Evolutionary conservation across 1,140 invertebrate genomes (phyloP).

Genomic region (Drosophila punjabiensis): DNA sequence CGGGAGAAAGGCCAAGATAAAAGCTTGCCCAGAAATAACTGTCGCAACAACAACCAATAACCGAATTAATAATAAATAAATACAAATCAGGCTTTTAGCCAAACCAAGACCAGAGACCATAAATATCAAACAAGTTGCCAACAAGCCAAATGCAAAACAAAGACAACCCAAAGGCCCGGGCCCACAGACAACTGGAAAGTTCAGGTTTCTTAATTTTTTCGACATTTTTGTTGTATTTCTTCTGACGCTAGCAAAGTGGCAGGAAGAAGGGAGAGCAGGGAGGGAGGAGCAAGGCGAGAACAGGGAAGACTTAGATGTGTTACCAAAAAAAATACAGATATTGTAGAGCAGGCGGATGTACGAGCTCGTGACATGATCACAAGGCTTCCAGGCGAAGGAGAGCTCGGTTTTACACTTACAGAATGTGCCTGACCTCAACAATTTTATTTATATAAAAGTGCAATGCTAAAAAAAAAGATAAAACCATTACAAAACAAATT

Average conservation of each 20-base stretch:
- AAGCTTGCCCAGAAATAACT: constrained; percentile 35
- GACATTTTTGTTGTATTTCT: constrained; percentile 31
- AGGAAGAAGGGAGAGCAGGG: constrained; percentile 2
- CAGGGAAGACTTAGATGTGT: constrained; percentile 47
- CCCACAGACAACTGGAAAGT: constrained; percentile 68
- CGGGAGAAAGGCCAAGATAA: constrained; percentile 68
- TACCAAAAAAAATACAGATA: neutral
- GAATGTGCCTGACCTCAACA: neutral
- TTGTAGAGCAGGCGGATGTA: constrained; percentile 40
- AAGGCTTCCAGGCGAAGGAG: neutral
- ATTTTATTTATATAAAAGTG: neutral
- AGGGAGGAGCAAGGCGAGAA: constrained; percentile 1
- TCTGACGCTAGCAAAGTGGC: constrained; percentile 33
- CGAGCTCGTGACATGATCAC: constrained; percentile 23
- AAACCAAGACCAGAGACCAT: constrained; percentile 69
- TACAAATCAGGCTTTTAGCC: constrained; percentile 63
- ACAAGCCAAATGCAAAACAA: constrained; percentile 45
- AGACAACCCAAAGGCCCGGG: constrained; percentile 33
- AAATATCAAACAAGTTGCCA: constrained; percentile 78
- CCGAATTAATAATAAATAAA: constrained; percentile 74
- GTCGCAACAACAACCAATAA: constrained; percentile 48
- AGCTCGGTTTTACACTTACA: too few relatives aligned
- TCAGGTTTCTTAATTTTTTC: constrained; percentile 53
- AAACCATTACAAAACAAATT: neutral
- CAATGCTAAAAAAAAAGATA: too few relatives aligned